Base-by-base conservation (phyloP, 1,140 invertebrate genomes). In the Apis florea region DNA sequence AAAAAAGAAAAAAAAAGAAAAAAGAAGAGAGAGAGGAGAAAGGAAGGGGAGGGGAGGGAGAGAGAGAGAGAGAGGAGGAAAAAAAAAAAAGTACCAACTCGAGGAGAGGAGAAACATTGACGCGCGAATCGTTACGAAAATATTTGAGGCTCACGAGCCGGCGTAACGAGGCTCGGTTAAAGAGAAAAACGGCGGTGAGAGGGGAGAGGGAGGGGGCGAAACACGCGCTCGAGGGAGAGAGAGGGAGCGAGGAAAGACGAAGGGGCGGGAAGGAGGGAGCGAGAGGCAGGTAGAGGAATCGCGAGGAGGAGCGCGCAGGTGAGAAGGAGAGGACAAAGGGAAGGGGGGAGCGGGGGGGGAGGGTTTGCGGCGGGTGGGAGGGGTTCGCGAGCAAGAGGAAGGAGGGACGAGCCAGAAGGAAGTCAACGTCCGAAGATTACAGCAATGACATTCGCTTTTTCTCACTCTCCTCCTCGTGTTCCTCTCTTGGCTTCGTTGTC, bases 361-460 rank as follows among this genome's bases (percentile, higher is more conserved):
- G 2, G 56, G 68, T 63, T 31, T 6, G 31, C 31, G 31, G 2
- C 4, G 31, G 53, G 12, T 59, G 78, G 84, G 69, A 79, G 84
- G 86, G 74, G 87, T 69, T 81, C 78, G 89, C 83, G 85, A 88
- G 85, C 78, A 84, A 83, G 89, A 88, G 88, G 84, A 89, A 85
- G 82, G 90, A 88, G 88, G 86, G 87, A 90, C 83, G 63, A 90
- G 89, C 81, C 90, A 90, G 87, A 88, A 92, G 90, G 91, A 93
- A 94, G 93, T 93, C 93, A 94, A 94, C 90, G 93, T 90, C 92
- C 93, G 92, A 93, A 93, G 93, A 93, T 94, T 94, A 93, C 93
- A 92, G 92, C 93, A 94, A 93, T 94, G 93, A 94, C 93, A 94
- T 93, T 94, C 93, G 92, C 92, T 93, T 94, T 94, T 94, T 94